Evolutionary conservation across 2,113 vertebrate genomes (phyloP).

Genomic region (Phycodurus eques): DNA sequence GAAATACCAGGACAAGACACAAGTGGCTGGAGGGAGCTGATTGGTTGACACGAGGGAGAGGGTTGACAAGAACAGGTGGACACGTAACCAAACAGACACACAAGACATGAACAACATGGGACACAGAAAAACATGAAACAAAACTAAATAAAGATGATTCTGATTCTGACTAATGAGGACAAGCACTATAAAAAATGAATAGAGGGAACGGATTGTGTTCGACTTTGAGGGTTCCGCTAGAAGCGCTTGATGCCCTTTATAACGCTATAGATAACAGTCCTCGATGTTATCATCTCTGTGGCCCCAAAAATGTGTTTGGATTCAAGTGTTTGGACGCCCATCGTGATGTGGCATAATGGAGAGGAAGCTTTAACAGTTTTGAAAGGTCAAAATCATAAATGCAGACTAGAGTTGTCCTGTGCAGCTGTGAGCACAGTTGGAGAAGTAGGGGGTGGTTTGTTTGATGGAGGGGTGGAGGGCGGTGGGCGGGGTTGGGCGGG

Average conservation of each 20-base stretch:
- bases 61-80: too few relatives aligned
- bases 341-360: slow-evolving; percentile 27
- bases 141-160: too few relatives aligned
- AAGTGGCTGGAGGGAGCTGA: too few relatives aligned
- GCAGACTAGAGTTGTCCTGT: slow-evolving; percentile 39
- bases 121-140: too few relatives aligned
- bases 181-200: too few relatives aligned
- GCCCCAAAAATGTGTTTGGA: not conserved
- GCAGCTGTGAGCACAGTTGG: slow-evolving; percentile 52
- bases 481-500: not conserved
- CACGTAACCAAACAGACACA: too few relatives aligned
- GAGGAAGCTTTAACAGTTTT: slow-evolving; percentile 26
- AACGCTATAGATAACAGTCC: not conserved
- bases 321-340: slow-evolving; percentile 29
- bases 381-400: slow-evolving; percentile 50
- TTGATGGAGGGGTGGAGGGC: not conserved
- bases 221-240: not conserved
- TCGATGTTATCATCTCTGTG: not conserved
- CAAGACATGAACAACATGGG: too few relatives aligned
- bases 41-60: too few relatives aligned
- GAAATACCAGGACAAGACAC: too few relatives aligned
- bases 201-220: not conserved
- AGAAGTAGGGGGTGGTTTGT: not conserved
- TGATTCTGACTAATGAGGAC: too few relatives aligned
- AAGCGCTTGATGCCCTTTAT: too few relatives aligned